Evolutionary conservation across 2,113 vertebrate genomes (phyloP), one percentile per base, ranked within the genome.

Genomic region (Melanostigma gelatinosum): DNA sequence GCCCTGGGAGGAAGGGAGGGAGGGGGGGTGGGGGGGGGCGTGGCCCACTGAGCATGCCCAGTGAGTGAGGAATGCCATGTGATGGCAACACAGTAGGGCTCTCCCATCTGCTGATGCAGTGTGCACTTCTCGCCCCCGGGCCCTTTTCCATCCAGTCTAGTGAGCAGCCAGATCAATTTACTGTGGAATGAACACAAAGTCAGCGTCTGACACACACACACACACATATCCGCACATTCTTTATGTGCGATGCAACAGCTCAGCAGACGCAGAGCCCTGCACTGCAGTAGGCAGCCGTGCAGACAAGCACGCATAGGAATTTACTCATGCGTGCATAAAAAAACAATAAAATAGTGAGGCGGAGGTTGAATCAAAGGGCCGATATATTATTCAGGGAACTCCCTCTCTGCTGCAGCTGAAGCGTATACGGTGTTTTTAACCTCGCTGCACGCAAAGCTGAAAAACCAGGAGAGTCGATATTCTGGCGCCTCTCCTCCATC

Each of bases 121-220:
- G 91, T 86, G 79, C 77, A 88, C 90, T 82, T 71, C 83, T 89
- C 62, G 69, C 89, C 93, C 93, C 83, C 57, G 46, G 95, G 95
- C 92, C 85, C 93, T 95, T 95, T 96, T 95, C 95, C 96, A 94
- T 96, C 94, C 94, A 94, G 96, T 93, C 95, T 96, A 93, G 93
- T 94, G 93, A 96, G 96, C 96, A 96, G 94, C 95, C 95, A 95
- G 94, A 96, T 97, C 95, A 92, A 95, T 96, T 96, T 94, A 95
- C 95, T 93, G 85, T 84, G 93, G 87, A 93, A 90, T 91, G 89
- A 92, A 89, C 93, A 92, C 92, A 90, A 77, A 89, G 87, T 88
- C 91, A 92, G 89, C 1, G 46, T 75, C 94, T 81, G 84, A 86
- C 92, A 82, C 84, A 77, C 73, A 72, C 66, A 84, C 82, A 29